Evolutionary conservation across 2,797 vertebrate species (phyloP).

Genomic region (Hippoglossus hippoglossus): DNA sequence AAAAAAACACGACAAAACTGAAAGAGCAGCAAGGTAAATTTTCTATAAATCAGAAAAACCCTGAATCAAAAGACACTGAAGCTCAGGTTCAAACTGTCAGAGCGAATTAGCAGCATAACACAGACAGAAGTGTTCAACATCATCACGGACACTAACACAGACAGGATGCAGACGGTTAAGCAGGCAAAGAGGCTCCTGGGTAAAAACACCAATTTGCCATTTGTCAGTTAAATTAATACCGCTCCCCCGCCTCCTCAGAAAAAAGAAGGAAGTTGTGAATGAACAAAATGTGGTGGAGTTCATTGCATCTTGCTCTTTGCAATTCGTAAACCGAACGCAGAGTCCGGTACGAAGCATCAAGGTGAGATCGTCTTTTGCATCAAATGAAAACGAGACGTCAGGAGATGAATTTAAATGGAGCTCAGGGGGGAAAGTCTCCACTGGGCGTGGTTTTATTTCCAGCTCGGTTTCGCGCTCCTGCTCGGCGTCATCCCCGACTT

Average conservation of each 20-base stretch:
- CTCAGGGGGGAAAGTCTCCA: slow-evolving; percentile 18
- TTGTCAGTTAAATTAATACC: slow-evolving; percentile 60
- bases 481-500: slow-evolving; percentile 75
- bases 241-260: background rate
- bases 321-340: slow-evolving; percentile 50
- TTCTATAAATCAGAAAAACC: slow-evolving; percentile 51
- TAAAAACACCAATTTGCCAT: slow-evolving; percentile 59
- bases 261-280: slow-evolving; percentile 18
- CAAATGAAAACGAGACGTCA: slow-evolving; percentile 31
- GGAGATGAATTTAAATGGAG: background rate
- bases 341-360: slow-evolving; percentile 28
- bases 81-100: slow-evolving; percentile 58
- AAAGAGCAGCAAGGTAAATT: slow-evolving; percentile 59
- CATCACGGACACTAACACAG: slow-evolving; percentile 47
- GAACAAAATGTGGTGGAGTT: slow-evolving; percentile 40
- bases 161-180: slow-evolving; percentile 62
- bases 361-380: slow-evolving; percentile 55
- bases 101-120: slow-evolving; percentile 79
- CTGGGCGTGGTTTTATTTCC: slow-evolving; percentile 83
- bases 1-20: slow-evolving; percentile 18
- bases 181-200: slow-evolving; percentile 69
- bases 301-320: slow-evolving; percentile 70
- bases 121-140: slow-evolving; percentile 57
- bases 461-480: slow-evolving; percentile 85
- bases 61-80: slow-evolving; percentile 72